Evolutionary conservation across 2,797 vertebrate genomes (phyloP), one percentile per base, ranked within the genome.

Genomic region (Myotis daubentonii): DNA sequence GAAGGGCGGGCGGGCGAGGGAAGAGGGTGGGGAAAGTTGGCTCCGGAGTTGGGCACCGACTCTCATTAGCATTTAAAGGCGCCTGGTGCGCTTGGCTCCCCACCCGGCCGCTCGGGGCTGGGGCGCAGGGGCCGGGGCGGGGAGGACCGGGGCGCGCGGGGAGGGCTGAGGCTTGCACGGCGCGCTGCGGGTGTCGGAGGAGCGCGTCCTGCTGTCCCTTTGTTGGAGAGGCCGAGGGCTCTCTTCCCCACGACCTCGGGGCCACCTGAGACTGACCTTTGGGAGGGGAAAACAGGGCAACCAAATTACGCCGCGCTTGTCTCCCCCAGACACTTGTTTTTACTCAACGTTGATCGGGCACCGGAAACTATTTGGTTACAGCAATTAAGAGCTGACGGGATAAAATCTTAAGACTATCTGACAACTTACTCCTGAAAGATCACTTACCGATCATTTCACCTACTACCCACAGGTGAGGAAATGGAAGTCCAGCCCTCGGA

Each of bases 21-120:
- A 74, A 74, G 70, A 95, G 97, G 95, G 96, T 91, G 95, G 97
- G 83, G 95, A 94, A 82, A 92, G 76, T 94, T 87, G 95, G 95
- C 95, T 80, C 10, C 2, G 0, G 44, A 88, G 55, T 36, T 17
- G 92, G 94, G 96, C 95, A 36, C 15, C 36, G 94, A 16, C 84
- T 44, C 96, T 98, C 93, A 97, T 98, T 98, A 96, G 97, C 98
- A 98, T 98, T 98, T 98, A 98, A 98, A 98, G 98, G 98, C 96
- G 96, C 97, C 93, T 0, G n/a, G 5, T 49, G 93, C 85, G 71
- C 93, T 82, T 62, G 23, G 22, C 60, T 2, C 13, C 44, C n/a
- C 60, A 1, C 47, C 20, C 1, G 0, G 3, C 28, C 2, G 23
- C 60, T 20, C 6, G 28, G 22, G 1, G 10, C 44, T 0, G n/a